A percentile compares a stretch with the other conserved stretches of the same genome.
Conservation (phyloP, 2,797 vertebrate genomes). For the Australoheros facetus region DNA sequence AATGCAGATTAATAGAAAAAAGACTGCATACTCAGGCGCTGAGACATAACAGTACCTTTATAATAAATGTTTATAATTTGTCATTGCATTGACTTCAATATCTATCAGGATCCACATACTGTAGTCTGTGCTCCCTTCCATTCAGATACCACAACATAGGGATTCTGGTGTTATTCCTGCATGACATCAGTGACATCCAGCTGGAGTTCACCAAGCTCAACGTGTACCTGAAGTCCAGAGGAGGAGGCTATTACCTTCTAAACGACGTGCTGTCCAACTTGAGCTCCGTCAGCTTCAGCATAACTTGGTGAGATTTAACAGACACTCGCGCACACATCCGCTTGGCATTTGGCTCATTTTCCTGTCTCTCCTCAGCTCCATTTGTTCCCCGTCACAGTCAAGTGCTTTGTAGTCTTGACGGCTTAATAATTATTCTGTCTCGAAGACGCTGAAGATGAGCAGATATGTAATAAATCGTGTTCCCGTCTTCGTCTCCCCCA, state of each 20-base stretch:
- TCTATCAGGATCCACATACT: not conserved
- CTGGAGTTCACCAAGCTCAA: slow-evolving; percentile 98
- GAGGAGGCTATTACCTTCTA: slow-evolving; percentile 81
- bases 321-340: not conserved
- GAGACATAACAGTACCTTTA: too few species aligned
- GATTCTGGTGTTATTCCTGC: slow-evolving; percentile 93
- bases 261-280: slow-evolving; percentile 88
- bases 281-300: slow-evolving; percentile 89
- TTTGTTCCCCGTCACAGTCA: not conserved
- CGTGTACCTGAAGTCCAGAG: slow-evolving; percentile 92
- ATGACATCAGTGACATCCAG: slow-evolving; percentile 91
- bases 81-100: not conserved
- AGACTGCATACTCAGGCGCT: too few species aligned
- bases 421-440: not conserved
- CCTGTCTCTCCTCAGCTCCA: not conserved
- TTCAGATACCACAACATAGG: slow-evolving; percentile 95
- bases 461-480: not conserved
- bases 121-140: not conserved
- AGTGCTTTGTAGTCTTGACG: not conserved
- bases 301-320: slow-evolving; percentile 85
- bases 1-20: not conserved
- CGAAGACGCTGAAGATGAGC: not conserved
- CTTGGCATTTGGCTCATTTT: not conserved
- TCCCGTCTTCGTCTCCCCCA: slow-evolving; percentile 49
- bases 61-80: too few species aligned